Percentiles rank a stretch among this genome's conserved stretches.
phyloP scores from a whole-genome alignment of 2,113 vertebrate species.

The Erythrolamprus reginae region DNA sequence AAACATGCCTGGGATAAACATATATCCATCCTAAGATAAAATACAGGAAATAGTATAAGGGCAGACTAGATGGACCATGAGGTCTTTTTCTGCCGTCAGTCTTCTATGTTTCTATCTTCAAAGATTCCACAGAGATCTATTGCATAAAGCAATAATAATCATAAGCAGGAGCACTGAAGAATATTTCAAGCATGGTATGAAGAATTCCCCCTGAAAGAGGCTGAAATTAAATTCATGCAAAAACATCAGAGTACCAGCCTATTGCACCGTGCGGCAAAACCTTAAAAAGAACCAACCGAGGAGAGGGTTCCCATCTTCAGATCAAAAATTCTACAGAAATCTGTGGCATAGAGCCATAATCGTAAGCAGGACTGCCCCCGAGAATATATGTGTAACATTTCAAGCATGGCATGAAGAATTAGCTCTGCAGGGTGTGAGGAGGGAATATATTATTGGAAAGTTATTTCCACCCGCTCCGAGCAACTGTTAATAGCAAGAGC shows the following conservation, averaged over 20 bases:
- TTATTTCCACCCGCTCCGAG: neutral
- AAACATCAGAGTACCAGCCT: neutral
- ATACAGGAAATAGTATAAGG: no score
- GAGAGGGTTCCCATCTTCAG: neutral
- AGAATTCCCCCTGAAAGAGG: neutral
- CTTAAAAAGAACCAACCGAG: accelerated
- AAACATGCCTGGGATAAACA: no score
- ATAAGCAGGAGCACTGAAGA: neutral
- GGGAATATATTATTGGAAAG: neutral
- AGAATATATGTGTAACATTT: no score
- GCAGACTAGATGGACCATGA: no score
- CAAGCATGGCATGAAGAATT: neutral
- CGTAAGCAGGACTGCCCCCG: neutral
- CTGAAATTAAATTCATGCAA: neutral
- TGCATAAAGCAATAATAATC: neutral
- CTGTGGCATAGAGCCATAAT: neutral
- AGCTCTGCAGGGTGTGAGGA: neutral
- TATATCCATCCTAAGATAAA: no score
- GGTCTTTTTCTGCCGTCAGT: no score
- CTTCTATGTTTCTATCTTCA: no score
- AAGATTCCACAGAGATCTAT: neutral
- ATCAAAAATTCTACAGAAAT: neutral
- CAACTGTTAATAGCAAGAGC: neutral
- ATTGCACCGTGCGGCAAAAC: neutral
- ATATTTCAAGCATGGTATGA: neutral